These are phyloP conservation scores for Trachelipus rathkii DNA, from an alignment of 1,140 invertebrate genomes.

Conservation along the genomic window DNA sequence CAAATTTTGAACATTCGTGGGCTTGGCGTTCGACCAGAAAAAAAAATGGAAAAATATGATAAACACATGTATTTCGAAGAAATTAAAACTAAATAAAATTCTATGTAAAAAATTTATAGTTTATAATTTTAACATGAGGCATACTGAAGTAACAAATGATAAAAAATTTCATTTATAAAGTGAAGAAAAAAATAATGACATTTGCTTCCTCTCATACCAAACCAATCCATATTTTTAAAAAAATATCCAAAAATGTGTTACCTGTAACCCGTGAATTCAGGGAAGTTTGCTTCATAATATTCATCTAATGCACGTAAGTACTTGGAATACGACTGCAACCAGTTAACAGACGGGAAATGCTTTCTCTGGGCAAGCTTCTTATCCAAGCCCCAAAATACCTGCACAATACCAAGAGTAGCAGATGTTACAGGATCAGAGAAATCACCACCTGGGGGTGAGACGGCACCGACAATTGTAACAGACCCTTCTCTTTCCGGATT, in stretches of 20 bases:
- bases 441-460: conserved; percentile 99
- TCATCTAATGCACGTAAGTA: conserved; percentile 97
- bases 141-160: no score
- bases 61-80: no score
- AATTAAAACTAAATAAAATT: no score
- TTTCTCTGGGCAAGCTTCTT: conserved; percentile 99
- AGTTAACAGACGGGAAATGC: conserved; percentile 99
- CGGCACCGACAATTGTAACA: conserved; percentile 98
- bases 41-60: no score
- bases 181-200: no score
- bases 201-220: no score
- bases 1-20: no score
- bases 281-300: conserved; percentile 98
- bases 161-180: neutral
- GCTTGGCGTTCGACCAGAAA: no score
- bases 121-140: no score
- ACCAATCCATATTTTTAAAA: no score
- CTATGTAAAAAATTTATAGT: no score
- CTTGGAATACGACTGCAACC: conserved; percentile 99
- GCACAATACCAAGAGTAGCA: conserved; percentile 97
- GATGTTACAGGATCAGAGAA: conserved; percentile 99
- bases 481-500: conserved; percentile 97
- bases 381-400: conserved; percentile 88
- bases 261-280: conserved; percentile 85
- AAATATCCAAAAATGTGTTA: conserved; percentile 48